Evolutionary conservation across 2,113 vertebrate species (phyloP), one percentile per base, ranked within the genome.

Genomic region (Pheucticus melanocephalus): DNA sequence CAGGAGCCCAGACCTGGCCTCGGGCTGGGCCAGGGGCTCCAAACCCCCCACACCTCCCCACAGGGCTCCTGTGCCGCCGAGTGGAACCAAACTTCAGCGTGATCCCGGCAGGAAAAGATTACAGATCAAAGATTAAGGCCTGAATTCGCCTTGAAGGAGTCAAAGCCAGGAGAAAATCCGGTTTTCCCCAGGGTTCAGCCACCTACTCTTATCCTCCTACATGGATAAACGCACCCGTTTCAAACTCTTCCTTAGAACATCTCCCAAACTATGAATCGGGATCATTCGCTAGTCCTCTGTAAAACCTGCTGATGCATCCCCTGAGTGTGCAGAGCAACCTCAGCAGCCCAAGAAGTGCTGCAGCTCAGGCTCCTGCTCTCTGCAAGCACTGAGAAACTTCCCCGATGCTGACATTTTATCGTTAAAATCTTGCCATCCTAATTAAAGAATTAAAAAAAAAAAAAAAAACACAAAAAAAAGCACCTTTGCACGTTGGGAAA

Each of bases 351-450:
- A 16, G 1, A 1, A 79, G 57, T 1, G 27, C 68, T 48, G 17
- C 22, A 81, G 72, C 37, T 54, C 73, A 6, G 30, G 1, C 50
- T 79, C 3, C 80, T n/a, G 60, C 73, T 23, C 60, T 8, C 30
- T 8, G 12, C 68, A n/a, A 51, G 45, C 45, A 2, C 57, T 11
- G n/a, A 21, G 20, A 42, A 63, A 31, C 16, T 5, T 10, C 56
- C 19, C 39, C 1, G 0, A 0, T 1, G 18, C 31, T 8, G 8
- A 1, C 40, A 4, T 24, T 6, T 18, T 1, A 28, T 2, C 21
- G 7, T 5, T 11, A 20, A 44, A 40, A 31, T 57, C 8, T 15
- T 8, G 16, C 27, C n/a, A 19, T 3, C 25, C 6, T 17, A 10
- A 18, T 8, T 15, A 18, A 25, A 23, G 30, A 57, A 50, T 16